Base-by-base conservation (phyloP, 2,888 invertebrate species). In the Lasius fuliginosus region DNA sequence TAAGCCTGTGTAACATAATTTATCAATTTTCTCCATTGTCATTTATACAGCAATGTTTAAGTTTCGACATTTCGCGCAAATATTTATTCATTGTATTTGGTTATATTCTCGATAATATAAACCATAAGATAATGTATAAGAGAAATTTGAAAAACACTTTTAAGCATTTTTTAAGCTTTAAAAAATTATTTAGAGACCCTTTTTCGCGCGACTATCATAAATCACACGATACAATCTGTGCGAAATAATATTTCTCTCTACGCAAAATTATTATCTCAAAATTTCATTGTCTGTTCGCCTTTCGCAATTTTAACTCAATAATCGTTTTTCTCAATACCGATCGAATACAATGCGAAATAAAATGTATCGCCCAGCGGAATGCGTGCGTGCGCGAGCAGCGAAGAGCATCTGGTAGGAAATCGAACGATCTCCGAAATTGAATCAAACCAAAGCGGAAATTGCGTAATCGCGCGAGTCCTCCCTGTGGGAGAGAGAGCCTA, bases 401-500 rank as follows among this genome's bases (percentile, higher is more conserved):
- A 11, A 33, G 49, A 65, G 56, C 58, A 58, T 77, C 77, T 69
- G 68, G 56, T 89, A 88, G 90, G 90, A 92, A 90, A 90, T 91
- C 84, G 88, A 85, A 87, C 92, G 88, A 89, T 91, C 92, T 90
- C 87, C 88, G 83, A 89, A 92, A 92, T 93, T 88, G 91, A 92
- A 92, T 92, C 88, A 92, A 93, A 91, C 89, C 93, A 90, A 89
- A 90, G 87, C 91, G 92, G 92, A 91, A 93, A 91, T 93, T 92
- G 91, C 90, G 91, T 92, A 92, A 93, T 93, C 91, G 91, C 84
- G 87, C 86, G 85, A 87, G 86, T 84, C 87, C 68, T 60, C 81
- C 81, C 84, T 83, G 4, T 9, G 65, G 46, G 68, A 83, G 56
- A 58, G 62, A 40, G 36, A 30, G 69, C 30, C 67, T 65, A 85